Evolutionary conservation across 2,113 vertebrate genomes (phyloP).

Genomic region (Acrocephalus arundinaceus): DNA sequence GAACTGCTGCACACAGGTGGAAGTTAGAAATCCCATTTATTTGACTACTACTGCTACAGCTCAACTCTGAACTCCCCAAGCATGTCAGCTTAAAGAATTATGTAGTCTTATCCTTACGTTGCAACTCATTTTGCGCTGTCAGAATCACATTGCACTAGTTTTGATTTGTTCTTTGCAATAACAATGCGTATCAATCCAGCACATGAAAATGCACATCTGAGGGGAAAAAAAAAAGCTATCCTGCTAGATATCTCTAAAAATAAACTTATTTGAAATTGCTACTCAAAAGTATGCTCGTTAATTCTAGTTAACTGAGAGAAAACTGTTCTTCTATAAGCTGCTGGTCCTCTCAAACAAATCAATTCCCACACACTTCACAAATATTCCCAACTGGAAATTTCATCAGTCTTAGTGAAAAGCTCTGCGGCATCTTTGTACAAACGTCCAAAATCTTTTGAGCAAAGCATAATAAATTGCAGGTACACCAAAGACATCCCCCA

Average conservation of each 20-base stretch:
- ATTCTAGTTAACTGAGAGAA: constrained; percentile 21
- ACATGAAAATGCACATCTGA: constrained; percentile 31
- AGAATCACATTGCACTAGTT: constrained; percentile 28
- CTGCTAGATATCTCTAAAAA: constrained; percentile 48
- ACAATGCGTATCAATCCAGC: constrained; percentile 27
- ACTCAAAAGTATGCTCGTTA: background rate
- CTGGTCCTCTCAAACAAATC: background rate
- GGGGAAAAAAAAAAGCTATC: constrained; percentile 41
- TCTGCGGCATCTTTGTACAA: background rate
- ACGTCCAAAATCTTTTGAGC: background rate
- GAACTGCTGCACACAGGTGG: background rate
- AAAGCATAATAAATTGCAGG: background rate
- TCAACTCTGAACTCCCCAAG: background rate
- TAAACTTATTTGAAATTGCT: constrained; percentile 44
- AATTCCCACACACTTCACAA: background rate
- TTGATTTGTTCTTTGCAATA: constrained; percentile 57
- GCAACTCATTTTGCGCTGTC: background rate
- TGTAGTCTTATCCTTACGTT: fast-evolving
- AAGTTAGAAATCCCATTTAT: background rate
- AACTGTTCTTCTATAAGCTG: background rate
- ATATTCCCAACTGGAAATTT: background rate
- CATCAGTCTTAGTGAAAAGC: background rate
- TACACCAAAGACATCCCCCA: background rate
- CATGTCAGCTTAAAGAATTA: background rate
- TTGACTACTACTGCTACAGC: background rate